Conservation (phyloP, 2,797 vertebrate genomes). For the Pachyuromys duprasi region DNA sequence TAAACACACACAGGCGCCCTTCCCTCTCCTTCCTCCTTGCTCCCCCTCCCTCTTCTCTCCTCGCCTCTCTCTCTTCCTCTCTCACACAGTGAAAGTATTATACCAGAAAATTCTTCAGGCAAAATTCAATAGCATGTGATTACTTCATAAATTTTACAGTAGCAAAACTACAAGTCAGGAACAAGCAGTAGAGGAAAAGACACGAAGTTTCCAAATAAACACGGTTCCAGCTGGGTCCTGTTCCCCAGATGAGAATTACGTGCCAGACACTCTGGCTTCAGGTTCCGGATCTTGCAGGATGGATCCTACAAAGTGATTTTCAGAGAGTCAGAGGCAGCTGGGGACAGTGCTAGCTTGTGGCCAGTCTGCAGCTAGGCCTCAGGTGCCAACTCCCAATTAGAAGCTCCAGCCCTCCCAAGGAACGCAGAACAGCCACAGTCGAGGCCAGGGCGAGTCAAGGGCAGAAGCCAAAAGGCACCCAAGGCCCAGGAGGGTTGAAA, state of each 20-base stretch:
- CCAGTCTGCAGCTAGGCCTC: not conserved
- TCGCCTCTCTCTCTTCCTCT: not conserved
- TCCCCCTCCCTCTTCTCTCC: not conserved
- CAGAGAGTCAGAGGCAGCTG: not conserved
- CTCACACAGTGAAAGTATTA: not conserved
- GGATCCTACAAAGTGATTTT: not conserved
- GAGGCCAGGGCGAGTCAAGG: constrained; percentile 15
- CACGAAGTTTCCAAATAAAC: constrained; percentile 39
- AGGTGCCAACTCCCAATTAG: not conserved
- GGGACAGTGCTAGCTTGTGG: not conserved
- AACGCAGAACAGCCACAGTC: not conserved
- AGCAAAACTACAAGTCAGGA: constrained; percentile 53
- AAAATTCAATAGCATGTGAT: constrained; percentile 40
- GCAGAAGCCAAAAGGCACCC: constrained; percentile 49
- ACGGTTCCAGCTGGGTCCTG: constrained; percentile 16
- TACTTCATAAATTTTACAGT: constrained; percentile 57
- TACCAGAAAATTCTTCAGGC: constrained; percentile 20
- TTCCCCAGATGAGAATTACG: not conserved
- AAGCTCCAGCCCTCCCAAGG: constrained; percentile 23
- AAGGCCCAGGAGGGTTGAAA: constrained; percentile 29
- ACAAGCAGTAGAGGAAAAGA: constrained; percentile 28
- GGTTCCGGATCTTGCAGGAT: not conserved
- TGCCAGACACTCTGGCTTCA: not conserved
- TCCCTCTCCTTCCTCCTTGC: accelerated
- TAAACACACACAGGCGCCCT: not conserved